These are phyloP conservation scores for Aphidius gifuensis DNA, from an alignment of 1,140 invertebrate species.

Conservation along the genomic window DNA sequence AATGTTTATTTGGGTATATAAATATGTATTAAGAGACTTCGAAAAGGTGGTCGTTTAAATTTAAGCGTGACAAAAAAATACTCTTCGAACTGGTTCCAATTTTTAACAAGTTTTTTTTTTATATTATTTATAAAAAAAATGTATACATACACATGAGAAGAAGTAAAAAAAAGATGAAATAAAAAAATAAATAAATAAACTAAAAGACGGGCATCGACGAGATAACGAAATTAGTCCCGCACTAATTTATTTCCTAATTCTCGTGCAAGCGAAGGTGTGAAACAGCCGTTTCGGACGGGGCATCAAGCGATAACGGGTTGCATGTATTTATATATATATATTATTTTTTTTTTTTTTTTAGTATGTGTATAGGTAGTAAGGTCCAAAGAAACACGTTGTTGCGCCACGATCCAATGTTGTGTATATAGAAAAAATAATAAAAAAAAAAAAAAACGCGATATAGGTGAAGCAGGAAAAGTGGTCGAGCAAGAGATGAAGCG, in stretches of 20 bases:
- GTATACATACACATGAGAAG: constrained; percentile 2
- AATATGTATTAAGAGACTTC: constrained; percentile 2
- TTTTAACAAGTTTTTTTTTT: constrained; percentile 8
- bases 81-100: constrained; percentile 22
- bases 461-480: constrained; percentile 15
- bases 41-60: constrained; percentile 20
- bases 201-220: constrained; percentile 34
- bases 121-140: background rate
- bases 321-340: background rate
- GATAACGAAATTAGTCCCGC: constrained; percentile 54
- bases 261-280: constrained; percentile 52
- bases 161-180: constrained; percentile 10
- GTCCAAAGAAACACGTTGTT: constrained; percentile 26
- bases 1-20: background rate
- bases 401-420: constrained; percentile 28
- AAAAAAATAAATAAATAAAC: constrained; percentile 18
- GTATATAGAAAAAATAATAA: constrained; percentile 23
- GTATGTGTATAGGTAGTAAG: constrained; percentile 23
- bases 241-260: constrained; percentile 57
- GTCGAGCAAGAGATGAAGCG: constrained; percentile 10
- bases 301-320: constrained; percentile 39
- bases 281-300: constrained; percentile 49
- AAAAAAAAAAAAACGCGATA: constrained; percentile 18
- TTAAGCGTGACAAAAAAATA: constrained; percentile 18
- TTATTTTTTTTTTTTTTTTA: no score